These are phyloP conservation scores for Exephanes ischioxanthus DNA, from an alignment of 2,888 invertebrate genomes.

Conservation along the genomic window DNA sequence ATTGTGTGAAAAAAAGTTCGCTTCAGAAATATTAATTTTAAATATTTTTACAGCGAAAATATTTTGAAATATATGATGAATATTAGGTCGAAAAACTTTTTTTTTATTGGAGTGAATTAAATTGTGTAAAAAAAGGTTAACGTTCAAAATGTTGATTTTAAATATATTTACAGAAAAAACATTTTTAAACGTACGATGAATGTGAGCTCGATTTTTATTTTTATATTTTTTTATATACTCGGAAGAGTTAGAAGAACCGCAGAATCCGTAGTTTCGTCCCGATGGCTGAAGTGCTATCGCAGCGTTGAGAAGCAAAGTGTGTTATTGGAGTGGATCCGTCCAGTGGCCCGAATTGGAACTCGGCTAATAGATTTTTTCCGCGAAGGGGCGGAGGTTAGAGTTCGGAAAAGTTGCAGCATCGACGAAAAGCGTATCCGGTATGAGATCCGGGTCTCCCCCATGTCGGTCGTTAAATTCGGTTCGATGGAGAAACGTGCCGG, in stretches of 20 bases:
- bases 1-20: no score
- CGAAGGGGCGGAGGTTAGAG: background rate
- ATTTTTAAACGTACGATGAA: no score
- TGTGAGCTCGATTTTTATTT: no score
- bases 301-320: background rate
- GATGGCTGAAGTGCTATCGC: background rate
- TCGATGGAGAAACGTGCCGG: conserved; percentile 9
- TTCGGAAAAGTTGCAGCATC: conserved; percentile 23
- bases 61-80: no score
- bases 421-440: background rate
- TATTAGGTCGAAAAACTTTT: no score
- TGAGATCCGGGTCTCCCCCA: background rate
- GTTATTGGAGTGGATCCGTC: background rate
- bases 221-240: background rate
- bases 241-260: background rate
- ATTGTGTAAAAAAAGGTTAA: no score
- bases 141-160: no score
- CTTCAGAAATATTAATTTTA: no score
- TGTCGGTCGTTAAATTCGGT: conserved; percentile 9
- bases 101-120: background rate
- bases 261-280: background rate
- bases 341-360: conserved; percentile 15
- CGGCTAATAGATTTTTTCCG: conserved; percentile 3
- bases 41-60: no score
- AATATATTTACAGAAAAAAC: no score